A percentile compares a stretch with the other conserved stretches of the same genome.
These are phyloP conservation scores for Phaenicophaeus curvirostris DNA, from an alignment of 2,797 vertebrate species.

Conservation along the genomic window DNA sequence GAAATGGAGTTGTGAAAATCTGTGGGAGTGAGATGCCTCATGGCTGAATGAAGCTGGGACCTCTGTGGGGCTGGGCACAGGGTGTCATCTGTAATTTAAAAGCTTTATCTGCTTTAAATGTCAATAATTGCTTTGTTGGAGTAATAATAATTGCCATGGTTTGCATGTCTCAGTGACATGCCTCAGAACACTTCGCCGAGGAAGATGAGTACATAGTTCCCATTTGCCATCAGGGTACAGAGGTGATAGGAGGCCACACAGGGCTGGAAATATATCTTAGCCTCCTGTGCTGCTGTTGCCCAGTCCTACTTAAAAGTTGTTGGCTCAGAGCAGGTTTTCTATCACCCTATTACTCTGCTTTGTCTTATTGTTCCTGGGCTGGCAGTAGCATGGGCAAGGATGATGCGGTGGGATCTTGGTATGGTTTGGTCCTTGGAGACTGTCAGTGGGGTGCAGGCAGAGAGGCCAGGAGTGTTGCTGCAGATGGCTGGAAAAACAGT, in stretches of 20 bases:
- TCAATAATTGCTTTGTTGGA: slow-evolving; percentile 40
- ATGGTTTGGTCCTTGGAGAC: not conserved
- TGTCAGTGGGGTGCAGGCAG: not conserved
- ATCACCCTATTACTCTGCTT: fast-evolving
- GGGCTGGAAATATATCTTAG: not conserved
- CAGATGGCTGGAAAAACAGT: not conserved
- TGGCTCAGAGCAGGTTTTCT: not conserved
- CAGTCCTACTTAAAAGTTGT: not conserved
- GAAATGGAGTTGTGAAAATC: not conserved
- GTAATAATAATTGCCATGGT: not conserved
- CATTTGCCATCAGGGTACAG: not conserved
- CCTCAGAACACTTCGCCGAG: not conserved
- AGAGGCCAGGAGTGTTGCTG: not conserved
- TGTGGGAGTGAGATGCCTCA: not conserved
- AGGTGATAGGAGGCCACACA: not conserved
- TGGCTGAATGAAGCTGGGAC: slow-evolving; percentile 2
- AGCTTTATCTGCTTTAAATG: slow-evolving; percentile 38
- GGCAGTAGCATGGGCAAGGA: not conserved
- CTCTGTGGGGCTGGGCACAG: not conserved
- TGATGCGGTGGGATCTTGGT: not conserved
- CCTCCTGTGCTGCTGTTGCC: not conserved
- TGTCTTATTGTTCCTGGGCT: not conserved
- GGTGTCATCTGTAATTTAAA: slow-evolving; percentile 28
- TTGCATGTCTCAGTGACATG: slow-evolving; percentile 10
- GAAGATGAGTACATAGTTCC: slow-evolving; percentile 11